Conservation (phyloP, 64 coral and sea anemone genomes). For the Catalaphyllia jardinei region DNA sequence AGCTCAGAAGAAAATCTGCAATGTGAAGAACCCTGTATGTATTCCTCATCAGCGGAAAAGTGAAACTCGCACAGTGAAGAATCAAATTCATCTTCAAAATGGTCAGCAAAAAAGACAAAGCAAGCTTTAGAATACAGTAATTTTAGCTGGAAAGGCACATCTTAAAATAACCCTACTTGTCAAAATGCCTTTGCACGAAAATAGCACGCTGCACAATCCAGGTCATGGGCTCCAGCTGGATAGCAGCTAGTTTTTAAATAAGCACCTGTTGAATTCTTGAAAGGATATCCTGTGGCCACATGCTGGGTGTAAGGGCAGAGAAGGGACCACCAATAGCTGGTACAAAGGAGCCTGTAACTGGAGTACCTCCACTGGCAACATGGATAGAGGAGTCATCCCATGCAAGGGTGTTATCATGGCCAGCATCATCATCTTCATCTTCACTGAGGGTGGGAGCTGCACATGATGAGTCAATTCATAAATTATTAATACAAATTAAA, state of each 20-base stretch:
- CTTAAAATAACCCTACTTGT: too few species aligned
- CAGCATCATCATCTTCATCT: slow-evolving; percentile 86
- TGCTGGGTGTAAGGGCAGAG: slow-evolving; percentile 96
- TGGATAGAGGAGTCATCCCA: slow-evolving; percentile 98
- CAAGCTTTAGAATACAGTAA: too few species aligned
- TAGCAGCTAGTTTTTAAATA: neutral
- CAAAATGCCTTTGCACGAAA: too few species aligned
- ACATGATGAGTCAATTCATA: neutral
- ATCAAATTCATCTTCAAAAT: too few species aligned
- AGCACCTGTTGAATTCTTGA: slow-evolving; percentile 96
- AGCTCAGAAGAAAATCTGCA: too few species aligned
- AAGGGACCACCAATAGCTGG: slow-evolving; percentile 96
- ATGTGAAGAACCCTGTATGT: too few species aligned
- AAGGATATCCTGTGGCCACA: slow-evolving; percentile 99
- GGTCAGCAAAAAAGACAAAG: too few species aligned
- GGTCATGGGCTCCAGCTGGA: too few species aligned
- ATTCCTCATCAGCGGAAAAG: too few species aligned
- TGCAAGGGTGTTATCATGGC: slow-evolving; percentile 75
- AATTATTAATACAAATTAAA: neutral
- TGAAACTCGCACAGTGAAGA: too few species aligned
- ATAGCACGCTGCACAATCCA: too few species aligned
- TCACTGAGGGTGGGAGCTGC: slow-evolving; percentile 92
- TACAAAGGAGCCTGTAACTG: slow-evolving; percentile 92
- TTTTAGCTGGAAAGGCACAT: too few species aligned
- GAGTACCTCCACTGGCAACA: slow-evolving; percentile 76